These are phyloP conservation scores for Trachurus trachurus DNA, from an alignment of 2,797 vertebrate species.

Conservation along the genomic window DNA sequence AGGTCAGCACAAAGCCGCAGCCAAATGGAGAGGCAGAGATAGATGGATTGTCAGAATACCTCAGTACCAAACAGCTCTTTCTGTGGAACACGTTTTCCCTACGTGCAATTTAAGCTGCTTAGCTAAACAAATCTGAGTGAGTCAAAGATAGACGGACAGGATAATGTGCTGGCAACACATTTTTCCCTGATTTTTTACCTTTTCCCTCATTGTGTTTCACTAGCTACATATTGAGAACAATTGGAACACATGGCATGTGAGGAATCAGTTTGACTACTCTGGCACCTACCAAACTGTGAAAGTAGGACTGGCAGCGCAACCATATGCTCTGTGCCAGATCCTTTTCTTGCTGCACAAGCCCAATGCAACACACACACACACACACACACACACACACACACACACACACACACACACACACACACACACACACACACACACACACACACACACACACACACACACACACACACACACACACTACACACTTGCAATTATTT, in stretches of 20 bases:
- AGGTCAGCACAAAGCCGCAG: conserved; percentile 70
- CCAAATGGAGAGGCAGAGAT: conserved; percentile 48
- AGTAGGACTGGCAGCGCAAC: conserved; percentile 74
- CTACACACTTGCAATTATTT: conserved; percentile 18
- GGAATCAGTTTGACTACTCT: conserved; percentile 73
- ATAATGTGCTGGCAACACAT: conserved; percentile 37
- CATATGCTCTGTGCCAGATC: conserved; percentile 75
- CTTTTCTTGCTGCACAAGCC: conserved; percentile 42
- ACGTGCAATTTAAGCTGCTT: conserved; percentile 65
- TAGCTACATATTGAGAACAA: conserved; percentile 68
- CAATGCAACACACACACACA: not conserved
- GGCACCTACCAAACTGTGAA: conserved; percentile 73
- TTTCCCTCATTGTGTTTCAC: conserved; percentile 49
- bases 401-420: not conserved
- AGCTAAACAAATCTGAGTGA: conserved; percentile 57
- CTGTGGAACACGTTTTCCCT: conserved; percentile 44
- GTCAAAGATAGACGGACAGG: conserved; percentile 42
- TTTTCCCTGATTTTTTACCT: conserved; percentile 8
- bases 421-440: not conserved
- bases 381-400: not conserved
- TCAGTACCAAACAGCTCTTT: conserved; percentile 43
- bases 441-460: not conserved
- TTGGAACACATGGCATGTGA: conserved; percentile 71
- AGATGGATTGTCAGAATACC: conserved; percentile 55
- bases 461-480: not conserved